phyloP scores from a whole-genome alignment of 2,113 vertebrate genomes.

The Sinocyclocheilus grahami region DNA sequence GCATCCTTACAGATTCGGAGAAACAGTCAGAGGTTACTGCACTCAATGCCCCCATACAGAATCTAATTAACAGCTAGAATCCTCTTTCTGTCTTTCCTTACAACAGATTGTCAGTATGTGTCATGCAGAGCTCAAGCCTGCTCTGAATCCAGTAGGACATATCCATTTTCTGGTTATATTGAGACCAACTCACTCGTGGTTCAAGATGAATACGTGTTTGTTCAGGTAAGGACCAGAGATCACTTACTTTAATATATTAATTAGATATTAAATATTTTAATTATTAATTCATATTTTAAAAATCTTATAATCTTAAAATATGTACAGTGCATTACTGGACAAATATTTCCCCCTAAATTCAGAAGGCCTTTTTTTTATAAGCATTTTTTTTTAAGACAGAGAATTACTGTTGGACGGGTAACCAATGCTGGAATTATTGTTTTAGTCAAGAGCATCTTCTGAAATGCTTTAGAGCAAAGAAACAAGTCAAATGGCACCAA shows the following conservation, averaged over 20 bases:
- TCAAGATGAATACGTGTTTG: conserved; percentile 96
- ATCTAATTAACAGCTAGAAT: conserved; percentile 25
- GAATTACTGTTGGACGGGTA: background rate
- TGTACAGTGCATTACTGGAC: no score
- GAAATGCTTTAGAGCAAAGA: background rate
- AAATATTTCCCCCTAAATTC: no score
- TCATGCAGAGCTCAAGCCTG: conserved; percentile 93
- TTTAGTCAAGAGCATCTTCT: background rate
- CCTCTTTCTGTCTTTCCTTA: background rate
- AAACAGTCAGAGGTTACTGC: background rate
- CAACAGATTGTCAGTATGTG: conserved; percentile 91
- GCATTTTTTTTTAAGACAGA: background rate
- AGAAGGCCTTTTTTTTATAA: no score
- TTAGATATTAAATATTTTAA: no score
- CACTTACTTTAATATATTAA: background rate
- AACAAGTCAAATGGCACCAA: background rate
- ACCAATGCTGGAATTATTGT: background rate
- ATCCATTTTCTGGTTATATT: conserved; percentile 87
- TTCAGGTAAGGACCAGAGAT: conserved; percentile 81
- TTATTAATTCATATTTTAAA: no score
- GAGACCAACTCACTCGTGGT: conserved; percentile 94
- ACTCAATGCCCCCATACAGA: background rate
- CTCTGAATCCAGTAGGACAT: conserved; percentile 82
- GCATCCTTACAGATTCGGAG: background rate
- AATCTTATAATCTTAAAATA: no score